Evolutionary conservation across 2,888 invertebrate species (phyloP).

Genomic region (Oxystoma pomonae): DNA sequence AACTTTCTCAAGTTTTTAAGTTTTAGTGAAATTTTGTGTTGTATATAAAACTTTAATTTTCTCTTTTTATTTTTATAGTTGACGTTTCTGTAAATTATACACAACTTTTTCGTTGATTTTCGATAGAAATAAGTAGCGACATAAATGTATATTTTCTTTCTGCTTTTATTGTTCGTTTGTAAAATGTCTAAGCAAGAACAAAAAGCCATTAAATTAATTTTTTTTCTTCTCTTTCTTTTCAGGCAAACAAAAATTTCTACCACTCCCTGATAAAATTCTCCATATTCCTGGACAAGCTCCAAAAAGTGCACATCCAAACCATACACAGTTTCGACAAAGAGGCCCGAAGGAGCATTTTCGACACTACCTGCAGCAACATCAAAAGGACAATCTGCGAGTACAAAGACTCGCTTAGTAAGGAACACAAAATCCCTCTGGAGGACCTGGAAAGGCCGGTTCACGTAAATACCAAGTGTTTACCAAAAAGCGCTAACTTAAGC

Average conservation of each 20-base stretch:
- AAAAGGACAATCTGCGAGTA: slow-evolving; percentile 55
- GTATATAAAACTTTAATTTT: too few relatives aligned
- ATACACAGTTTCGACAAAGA: slow-evolving; percentile 28
- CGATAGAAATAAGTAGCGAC: too few relatives aligned
- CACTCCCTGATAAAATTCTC: slow-evolving; percentile 51
- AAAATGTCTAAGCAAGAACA: too few relatives aligned
- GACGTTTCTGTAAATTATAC: too few relatives aligned
- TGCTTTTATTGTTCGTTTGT: too few relatives aligned
- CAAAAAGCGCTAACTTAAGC: slow-evolving; percentile 48
- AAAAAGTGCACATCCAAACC: slow-evolving; percentile 46
- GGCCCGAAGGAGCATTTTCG: slow-evolving; percentile 47
- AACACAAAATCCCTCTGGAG: slow-evolving; percentile 46
- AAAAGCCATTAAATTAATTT: neutral
- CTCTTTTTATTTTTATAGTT: too few relatives aligned
- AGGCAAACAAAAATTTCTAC: slow-evolving; percentile 59
- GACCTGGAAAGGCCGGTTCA: slow-evolving; percentile 41
- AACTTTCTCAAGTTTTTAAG: too few relatives aligned
- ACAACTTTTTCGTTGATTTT: too few relatives aligned
- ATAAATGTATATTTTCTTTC: too few relatives aligned
- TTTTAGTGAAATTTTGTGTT: too few relatives aligned
- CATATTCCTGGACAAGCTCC: slow-evolving; percentile 49
- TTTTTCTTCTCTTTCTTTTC: slow-evolving; percentile 39
- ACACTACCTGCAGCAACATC: slow-evolving; percentile 46
- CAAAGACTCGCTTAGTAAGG: slow-evolving; percentile 52
- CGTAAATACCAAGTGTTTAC: slow-evolving; percentile 38